Conservation (phyloP, 2,797 vertebrate species). For the Enteromius radiatus region DNA sequence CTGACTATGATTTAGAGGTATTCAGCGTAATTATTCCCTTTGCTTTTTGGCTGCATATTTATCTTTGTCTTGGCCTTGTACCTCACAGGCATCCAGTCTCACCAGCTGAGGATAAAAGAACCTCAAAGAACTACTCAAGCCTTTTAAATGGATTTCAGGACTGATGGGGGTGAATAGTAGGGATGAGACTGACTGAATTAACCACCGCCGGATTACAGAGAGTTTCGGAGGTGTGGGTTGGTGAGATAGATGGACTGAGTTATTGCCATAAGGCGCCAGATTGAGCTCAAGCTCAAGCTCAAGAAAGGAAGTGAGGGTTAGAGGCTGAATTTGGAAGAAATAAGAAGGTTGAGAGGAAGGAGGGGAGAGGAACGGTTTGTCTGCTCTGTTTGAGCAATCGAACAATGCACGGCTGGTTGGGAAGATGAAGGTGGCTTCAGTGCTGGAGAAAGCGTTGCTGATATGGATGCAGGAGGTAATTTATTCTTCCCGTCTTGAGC, state of each 20-base stretch:
- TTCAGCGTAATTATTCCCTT: constrained; percentile 61
- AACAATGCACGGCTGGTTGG: constrained; percentile 37
- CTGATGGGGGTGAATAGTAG: constrained; percentile 66
- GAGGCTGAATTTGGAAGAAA: constrained; percentile 35
- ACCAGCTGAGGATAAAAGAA: constrained; percentile 58
- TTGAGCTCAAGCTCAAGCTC: constrained; percentile 35
- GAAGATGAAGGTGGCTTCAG: constrained; percentile 43
- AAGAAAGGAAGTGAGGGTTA: constrained; percentile 65
- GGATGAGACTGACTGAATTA: constrained; percentile 77
- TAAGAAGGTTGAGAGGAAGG: constrained; percentile 36
- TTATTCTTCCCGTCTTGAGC: constrained; percentile 39
- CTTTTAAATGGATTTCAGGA: constrained; percentile 73
- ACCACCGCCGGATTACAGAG: constrained; percentile 66
- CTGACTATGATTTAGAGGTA: constrained; percentile 55
- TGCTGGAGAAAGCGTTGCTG: constrained; percentile 23
- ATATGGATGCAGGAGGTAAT: constrained; percentile 39
- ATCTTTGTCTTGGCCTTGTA: constrained; percentile 59
- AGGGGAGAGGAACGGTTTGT: not conserved
- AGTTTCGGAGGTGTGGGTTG: constrained; percentile 63
- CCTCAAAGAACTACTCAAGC: constrained; percentile 38
- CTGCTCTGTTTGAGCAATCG: constrained; percentile 14
- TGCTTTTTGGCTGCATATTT: constrained; percentile 60
- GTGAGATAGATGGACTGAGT: constrained; percentile 70
- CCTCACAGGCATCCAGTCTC: constrained; percentile 55
- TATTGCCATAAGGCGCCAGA: constrained; percentile 62